phyloP scores from a whole-genome alignment of 2,113 vertebrate genomes.

The Tringa solitaria region DNA sequence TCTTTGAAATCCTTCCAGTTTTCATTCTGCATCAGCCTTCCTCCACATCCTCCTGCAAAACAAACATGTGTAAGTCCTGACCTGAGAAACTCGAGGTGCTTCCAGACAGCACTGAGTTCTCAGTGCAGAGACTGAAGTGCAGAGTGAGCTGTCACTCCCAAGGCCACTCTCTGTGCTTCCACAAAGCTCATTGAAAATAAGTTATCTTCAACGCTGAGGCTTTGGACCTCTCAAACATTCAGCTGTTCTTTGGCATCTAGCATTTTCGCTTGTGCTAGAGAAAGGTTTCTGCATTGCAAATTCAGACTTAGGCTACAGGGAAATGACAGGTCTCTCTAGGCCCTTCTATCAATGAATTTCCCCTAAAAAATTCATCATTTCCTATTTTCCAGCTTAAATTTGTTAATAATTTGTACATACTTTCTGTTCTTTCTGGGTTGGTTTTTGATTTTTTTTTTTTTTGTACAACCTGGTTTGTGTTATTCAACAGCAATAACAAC shows the following conservation, averaged over 20 bases:
- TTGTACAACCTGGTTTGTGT: neutral
- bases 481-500: neutral
- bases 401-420: neutral
- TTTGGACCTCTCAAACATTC: neutral
- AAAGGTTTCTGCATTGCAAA: neutral
- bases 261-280: neutral
- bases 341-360: neutral
- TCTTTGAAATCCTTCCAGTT: neutral
- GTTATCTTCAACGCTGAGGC: neutral
- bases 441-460: neutral
- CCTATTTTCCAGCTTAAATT: neutral
- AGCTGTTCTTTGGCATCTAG: neutral
- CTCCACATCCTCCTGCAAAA: neutral
- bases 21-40: neutral
- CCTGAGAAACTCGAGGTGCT: neutral
- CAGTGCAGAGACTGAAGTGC: neutral
- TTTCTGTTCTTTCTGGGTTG: neutral
- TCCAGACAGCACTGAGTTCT: neutral
- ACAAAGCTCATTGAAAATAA: neutral
- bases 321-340: neutral
- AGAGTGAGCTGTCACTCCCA: neutral
- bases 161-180: neutral
- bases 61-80: accelerated
- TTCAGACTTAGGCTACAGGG: neutral
- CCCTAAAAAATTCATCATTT: neutral